These are phyloP conservation scores for Clusia tigrina DNA, from an alignment of 2,888 invertebrate species.

Conservation along the genomic window DNA sequence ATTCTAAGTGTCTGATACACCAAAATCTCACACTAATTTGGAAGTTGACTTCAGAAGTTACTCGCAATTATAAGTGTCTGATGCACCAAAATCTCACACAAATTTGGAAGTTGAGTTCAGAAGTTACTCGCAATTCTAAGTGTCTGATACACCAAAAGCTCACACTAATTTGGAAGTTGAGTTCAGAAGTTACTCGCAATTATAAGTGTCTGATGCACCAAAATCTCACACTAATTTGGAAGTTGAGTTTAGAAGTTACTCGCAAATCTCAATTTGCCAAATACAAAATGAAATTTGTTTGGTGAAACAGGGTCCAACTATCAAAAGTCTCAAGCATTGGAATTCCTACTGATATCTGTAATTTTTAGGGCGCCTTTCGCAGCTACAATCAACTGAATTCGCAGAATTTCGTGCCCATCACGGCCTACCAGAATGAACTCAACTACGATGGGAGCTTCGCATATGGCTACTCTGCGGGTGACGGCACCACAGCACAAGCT, in stretches of 20 bases:
- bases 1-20: not conserved
- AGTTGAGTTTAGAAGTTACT: not conserved
- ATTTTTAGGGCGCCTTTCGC: slow-evolving; percentile 41
- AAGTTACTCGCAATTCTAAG: not conserved
- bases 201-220: too few species aligned
- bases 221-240: too few species aligned
- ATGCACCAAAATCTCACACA: too few species aligned
- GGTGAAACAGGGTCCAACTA: not conserved
- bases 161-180: too few species aligned
- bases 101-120: too few species aligned
- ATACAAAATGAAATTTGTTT: not conserved
- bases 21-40: not conserved
- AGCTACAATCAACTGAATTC: slow-evolving; percentile 54
- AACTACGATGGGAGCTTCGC: slow-evolving; percentile 63
- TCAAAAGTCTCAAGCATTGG: not conserved
- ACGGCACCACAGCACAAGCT: slow-evolving; percentile 81
- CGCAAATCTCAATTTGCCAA: not conserved
- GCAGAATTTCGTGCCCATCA: slow-evolving; percentile 63
- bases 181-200: too few species aligned
- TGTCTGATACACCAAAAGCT: not conserved
- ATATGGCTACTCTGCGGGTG: slow-evolving; percentile 76
- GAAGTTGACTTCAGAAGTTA: too few species aligned
- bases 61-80: too few species aligned
- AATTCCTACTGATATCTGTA: not conserved
- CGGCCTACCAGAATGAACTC: slow-evolving; percentile 63